Conservation (phyloP, 2,113 vertebrate species). For the Aphyosemion australe region DNA sequence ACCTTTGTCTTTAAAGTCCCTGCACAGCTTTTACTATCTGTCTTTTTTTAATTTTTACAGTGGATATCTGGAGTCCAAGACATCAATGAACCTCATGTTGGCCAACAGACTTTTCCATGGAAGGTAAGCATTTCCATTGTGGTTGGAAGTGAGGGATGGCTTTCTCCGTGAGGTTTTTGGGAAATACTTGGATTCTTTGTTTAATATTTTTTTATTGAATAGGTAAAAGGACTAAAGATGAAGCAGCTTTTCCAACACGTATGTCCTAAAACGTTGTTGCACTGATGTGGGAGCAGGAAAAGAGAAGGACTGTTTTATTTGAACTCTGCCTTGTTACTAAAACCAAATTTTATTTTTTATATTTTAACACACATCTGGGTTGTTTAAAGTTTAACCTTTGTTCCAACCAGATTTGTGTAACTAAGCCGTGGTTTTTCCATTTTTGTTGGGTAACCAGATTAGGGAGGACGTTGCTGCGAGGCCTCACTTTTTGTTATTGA, state of each 20-base stretch:
- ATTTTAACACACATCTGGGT: slow-evolving; percentile 35
- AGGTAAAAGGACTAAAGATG: slow-evolving; percentile 67
- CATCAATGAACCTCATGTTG: slow-evolving; percentile 95
- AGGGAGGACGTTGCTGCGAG: slow-evolving; percentile 38
- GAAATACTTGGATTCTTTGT: slow-evolving; percentile 67
- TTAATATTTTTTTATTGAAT: slow-evolving; percentile 60
- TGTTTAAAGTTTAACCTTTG: slow-evolving; percentile 42
- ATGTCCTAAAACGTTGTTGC: slow-evolving; percentile 49
- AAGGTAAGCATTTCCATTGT: slow-evolving; percentile 84
- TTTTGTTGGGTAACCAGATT: slow-evolving; percentile 48
- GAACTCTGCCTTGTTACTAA: slow-evolving; percentile 23
- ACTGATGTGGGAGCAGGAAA: slow-evolving; percentile 18
- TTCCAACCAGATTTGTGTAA: slow-evolving; percentile 29
- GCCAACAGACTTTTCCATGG: slow-evolving; percentile 91
- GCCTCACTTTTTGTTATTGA: slow-evolving; percentile 47
- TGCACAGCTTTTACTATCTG: slow-evolving; percentile 32
- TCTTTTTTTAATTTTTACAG: slow-evolving; percentile 69
- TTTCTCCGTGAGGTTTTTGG: slow-evolving; percentile 59
- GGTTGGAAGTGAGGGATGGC: slow-evolving; percentile 61
- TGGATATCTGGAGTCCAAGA: slow-evolving; percentile 92
- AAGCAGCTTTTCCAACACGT: slow-evolving; percentile 57
- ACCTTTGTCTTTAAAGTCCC: too few species aligned
- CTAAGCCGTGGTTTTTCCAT: slow-evolving; percentile 42
- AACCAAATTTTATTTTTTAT: slow-evolving; percentile 42
- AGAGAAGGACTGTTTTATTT: slow-evolving; percentile 22